phyloP scores from a whole-genome alignment of 2,797 vertebrate species.

The Poecilia velifera region DNA sequence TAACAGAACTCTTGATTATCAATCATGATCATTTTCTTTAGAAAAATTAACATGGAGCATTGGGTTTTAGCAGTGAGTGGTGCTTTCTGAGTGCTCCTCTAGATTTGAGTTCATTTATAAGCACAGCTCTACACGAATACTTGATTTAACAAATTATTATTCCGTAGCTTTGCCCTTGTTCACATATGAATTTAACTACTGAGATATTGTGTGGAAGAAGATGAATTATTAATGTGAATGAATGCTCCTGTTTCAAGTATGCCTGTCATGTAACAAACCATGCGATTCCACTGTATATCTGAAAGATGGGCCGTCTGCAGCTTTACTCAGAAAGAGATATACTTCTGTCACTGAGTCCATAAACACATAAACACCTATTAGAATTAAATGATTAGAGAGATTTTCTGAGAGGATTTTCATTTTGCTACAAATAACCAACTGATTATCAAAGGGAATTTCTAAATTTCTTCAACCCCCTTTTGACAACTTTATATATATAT shows the following conservation, averaged over 20 bases:
- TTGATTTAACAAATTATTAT: conserved; percentile 2
- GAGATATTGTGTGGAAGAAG: conserved; percentile 7
- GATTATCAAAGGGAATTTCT: conserved; percentile 77
- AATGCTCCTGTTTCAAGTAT: conserved; percentile 32
- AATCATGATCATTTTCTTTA: conserved; percentile 10
- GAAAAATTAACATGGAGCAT: not conserved
- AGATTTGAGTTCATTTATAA: conserved; percentile 22
- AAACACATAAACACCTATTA: conserved; percentile 78
- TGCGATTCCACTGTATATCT: conserved; percentile 51
- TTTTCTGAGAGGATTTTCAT: conserved; percentile 67
- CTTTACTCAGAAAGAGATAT: conserved; percentile 64
- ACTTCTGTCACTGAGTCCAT: conserved; percentile 69
- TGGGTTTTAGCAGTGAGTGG: not conserved
- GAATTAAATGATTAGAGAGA: conserved; percentile 81
- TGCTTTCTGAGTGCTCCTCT: not conserved
- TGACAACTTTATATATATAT: not conserved
- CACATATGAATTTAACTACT: conserved; percentile 24
- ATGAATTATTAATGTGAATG: conserved; percentile 38
- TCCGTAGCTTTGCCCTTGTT: conserved; percentile 4
- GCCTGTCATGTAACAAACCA: conserved; percentile 41
- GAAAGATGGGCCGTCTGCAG: conserved; percentile 63
- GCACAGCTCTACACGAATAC: not conserved
- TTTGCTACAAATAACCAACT: conserved; percentile 74
- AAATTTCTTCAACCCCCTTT: conserved; percentile 52
- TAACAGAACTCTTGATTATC: not conserved